Evolutionary conservation across 2,797 vertebrate genomes (phyloP).

Genomic region (Morelia viridis): DNA sequence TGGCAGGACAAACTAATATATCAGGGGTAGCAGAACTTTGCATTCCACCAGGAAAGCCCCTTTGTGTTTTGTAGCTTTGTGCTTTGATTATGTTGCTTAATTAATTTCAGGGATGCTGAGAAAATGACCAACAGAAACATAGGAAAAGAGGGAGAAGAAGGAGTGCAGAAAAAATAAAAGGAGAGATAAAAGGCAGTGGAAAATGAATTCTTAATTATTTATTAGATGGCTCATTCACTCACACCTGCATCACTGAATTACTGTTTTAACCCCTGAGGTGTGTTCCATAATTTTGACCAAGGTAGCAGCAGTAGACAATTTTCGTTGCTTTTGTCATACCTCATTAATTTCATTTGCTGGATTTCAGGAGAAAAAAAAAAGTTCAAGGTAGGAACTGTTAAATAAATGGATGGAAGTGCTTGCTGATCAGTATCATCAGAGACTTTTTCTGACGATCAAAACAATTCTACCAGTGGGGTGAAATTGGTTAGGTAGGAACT

Average conservation of each 20-base stretch:
- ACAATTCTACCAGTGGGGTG: not conserved
- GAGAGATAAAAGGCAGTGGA: slow-evolving; percentile 68
- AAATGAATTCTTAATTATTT: slow-evolving; percentile 75
- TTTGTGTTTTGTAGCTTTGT: slow-evolving; percentile 55
- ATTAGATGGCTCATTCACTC: slow-evolving; percentile 70
- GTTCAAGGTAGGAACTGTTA: slow-evolving; percentile 11
- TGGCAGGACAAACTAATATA: slow-evolving; percentile 36
- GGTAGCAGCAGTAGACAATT: slow-evolving; percentile 35
- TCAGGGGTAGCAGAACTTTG: slow-evolving; percentile 54
- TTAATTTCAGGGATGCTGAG: slow-evolving; percentile 62
- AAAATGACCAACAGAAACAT: slow-evolving; percentile 64
- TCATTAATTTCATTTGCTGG: slow-evolving; percentile 61
- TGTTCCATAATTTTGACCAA: slow-evolving; percentile 56
- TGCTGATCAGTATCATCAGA: slow-evolving; percentile 15
- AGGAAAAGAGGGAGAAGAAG: slow-evolving; percentile 46
- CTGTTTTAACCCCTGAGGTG: slow-evolving; percentile 65
- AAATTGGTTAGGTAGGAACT: fast-evolving
- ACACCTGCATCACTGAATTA: slow-evolving; percentile 63
- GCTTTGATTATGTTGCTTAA: slow-evolving; percentile 72
- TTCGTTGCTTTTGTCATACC: slow-evolving; percentile 60
- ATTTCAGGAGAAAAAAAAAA: not conserved
- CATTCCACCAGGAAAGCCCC: slow-evolving; percentile 49
- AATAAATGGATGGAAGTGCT: not conserved
- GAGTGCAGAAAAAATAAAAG: slow-evolving; percentile 13
- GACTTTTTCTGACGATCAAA: slow-evolving; percentile 15